Percentiles rank a stretch among this genome's conserved stretches.
Evolutionary conservation across 2,113 vertebrate genomes (phyloP).

Genomic region (Illadopsis cleaveri): DNA sequence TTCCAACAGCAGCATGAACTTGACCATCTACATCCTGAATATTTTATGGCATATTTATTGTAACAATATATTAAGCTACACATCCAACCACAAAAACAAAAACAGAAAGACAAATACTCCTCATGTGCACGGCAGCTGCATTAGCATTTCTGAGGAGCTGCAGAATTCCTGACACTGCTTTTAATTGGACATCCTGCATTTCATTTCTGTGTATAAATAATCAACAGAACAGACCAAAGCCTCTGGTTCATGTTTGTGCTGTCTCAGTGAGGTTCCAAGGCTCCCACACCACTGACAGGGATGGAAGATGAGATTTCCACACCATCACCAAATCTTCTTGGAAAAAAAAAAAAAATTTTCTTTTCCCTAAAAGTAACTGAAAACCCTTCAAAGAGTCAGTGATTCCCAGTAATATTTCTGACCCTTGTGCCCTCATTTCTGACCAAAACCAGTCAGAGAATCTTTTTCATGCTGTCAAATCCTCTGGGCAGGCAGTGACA

Average conservation of each 20-base stretch:
- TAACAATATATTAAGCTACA: constrained; percentile 55
- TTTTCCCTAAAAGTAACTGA: neutral
- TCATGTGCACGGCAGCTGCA: constrained; percentile 49
- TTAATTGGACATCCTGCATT: neutral
- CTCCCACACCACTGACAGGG: neutral
- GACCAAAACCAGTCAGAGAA: neutral
- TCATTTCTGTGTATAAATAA: neutral
- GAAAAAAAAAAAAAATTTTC: neutral
- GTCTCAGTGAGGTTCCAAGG: neutral
- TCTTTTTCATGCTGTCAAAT: too few species aligned
- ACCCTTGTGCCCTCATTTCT: neutral
- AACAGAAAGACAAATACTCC: constrained; percentile 31
- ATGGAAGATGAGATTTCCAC: neutral
- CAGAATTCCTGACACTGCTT: constrained; percentile 3
- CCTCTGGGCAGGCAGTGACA: neutral
- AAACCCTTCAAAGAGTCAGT: neutral
- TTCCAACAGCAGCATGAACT: constrained; percentile 7
- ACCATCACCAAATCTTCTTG: neutral
- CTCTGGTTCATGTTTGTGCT: neutral
- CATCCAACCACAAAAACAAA: constrained; percentile 60
- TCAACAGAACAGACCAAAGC: neutral
- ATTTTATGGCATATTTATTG: constrained; percentile 62
- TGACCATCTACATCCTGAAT: constrained; percentile 52
- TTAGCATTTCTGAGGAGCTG: constrained; percentile 5
- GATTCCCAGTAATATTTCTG: neutral